Base-by-base conservation (phyloP, 2,113 vertebrate species). In the Bubo blakistoni region DNA sequence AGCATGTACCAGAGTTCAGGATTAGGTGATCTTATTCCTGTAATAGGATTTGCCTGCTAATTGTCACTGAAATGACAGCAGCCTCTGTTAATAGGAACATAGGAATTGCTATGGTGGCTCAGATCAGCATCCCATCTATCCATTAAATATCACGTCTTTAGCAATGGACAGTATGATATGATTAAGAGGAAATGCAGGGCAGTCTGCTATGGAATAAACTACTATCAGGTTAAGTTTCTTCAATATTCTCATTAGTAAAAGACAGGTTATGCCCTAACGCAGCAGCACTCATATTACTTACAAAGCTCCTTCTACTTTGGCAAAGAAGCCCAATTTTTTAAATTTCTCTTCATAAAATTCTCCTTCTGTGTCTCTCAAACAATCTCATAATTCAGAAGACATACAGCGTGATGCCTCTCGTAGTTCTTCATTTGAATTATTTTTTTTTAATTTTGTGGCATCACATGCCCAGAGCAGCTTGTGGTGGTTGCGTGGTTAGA, bases 21-120 rank as follows among this genome's bases (percentile, higher is more conserved):
- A 94, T 95, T 95, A 94, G 78, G 70, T 66, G 73, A 89, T 95
- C 30, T 90, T 90, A 93, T 38, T 91, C 66, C 66, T 83, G 54
- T 95, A 96, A 91, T 70, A 88, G 84, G 92, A 95, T 96, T 97
- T 97, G 66, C 58, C 78, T 81, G 89, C 67, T 95, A 96, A 94
- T 96, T 96, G 87, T 61, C 84, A 82, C 70, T 88, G 87, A 72
- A 87, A 62, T 80, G 66, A 82, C 81, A 95, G 84, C 74, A 92
- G 70, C 16, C 24, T 81, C 54, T 82, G 34, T 76, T 95, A 94
- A 59, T 5, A 89, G 51, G 63, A 94, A 59, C n/a, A 86, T 5
- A 94, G 69, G 58, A 91, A 85, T 73, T 81, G 84, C 77, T 30
- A 13, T 22, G 15, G 65, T 82, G 62, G 40, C 61, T 77, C 72